phyloP scores from a whole-genome alignment of 2,113 vertebrate genomes.

The Panthera tigris region DNA sequence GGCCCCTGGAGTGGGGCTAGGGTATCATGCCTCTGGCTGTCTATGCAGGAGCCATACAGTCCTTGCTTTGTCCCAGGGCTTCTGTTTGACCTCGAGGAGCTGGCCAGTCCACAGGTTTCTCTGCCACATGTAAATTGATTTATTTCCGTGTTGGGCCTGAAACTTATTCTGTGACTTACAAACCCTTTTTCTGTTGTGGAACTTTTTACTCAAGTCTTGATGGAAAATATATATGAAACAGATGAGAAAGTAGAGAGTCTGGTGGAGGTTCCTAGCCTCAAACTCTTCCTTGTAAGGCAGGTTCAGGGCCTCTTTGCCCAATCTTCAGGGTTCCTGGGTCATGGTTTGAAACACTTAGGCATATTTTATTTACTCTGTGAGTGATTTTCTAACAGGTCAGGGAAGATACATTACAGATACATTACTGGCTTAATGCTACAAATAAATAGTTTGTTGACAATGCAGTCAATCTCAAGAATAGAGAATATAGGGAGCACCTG shows the following conservation, averaged over 20 bases:
- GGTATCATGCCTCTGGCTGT: neutral
- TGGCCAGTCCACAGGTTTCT: neutral
- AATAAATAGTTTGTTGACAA: neutral
- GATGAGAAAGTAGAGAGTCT: neutral
- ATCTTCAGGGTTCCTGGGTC: neutral
- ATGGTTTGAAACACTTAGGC: neutral
- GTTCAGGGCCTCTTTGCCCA: neutral
- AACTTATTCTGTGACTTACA: neutral
- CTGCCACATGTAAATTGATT: neutral
- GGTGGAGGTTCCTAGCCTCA: neutral
- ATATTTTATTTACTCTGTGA: neutral
- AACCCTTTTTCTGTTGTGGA: neutral
- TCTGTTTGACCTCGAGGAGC: neutral
- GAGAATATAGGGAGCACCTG: neutral
- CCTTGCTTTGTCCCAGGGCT: neutral
- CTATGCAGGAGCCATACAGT: neutral
- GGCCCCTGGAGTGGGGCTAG: neutral
- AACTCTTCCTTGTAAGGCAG: neutral
- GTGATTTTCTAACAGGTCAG: neutral
- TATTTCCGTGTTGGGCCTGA: neutral
- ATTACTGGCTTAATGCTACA: neutral
- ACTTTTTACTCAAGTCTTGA: slow-evolving; percentile 1
- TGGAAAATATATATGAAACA: neutral
- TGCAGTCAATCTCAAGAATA: neutral
- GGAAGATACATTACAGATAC: neutral